phyloP scores from a whole-genome alignment of 1,140 invertebrate species.

The Euura saliciscinereae region DNA sequence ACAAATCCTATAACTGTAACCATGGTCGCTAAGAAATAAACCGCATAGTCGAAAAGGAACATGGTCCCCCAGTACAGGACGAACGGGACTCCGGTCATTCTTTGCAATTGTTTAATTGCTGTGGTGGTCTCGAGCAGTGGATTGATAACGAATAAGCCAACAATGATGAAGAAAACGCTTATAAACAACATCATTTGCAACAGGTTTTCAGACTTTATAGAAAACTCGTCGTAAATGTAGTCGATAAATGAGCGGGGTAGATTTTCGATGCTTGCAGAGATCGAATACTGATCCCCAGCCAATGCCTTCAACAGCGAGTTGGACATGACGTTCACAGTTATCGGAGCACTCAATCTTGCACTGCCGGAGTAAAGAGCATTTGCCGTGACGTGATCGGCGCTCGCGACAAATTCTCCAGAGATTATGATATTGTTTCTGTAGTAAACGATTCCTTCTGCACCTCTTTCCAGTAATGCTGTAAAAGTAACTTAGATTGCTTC shows the following conservation, averaged over 20 bases:
- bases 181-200: conserved; percentile 28
- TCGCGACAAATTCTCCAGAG: conserved; percentile 45
- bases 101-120: conserved; percentile 70
- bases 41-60: conserved; percentile 66
- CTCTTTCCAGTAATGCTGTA: background rate
- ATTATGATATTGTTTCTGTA: conserved; percentile 48
- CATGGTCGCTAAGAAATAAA: conserved; percentile 46
- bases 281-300: conserved; percentile 40
- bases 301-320: conserved; percentile 39
- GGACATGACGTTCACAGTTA: background rate
- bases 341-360: background rate
- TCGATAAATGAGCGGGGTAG: conserved; percentile 33
- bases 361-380: conserved; percentile 37
- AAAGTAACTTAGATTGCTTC: background rate
- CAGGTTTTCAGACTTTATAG: background rate
- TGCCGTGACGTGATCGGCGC: conserved; percentile 10
- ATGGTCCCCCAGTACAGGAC: conserved; percentile 67
- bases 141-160: conserved; percentile 41
- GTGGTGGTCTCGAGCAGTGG: conserved; percentile 54
- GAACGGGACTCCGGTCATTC: conserved; percentile 68
- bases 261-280: conserved; percentile 39
- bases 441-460: background rate
- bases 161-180: conserved; percentile 37
- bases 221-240: background rate
- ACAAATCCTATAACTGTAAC: conserved; percentile 32